Base-by-base conservation (phyloP, 2,797 vertebrate genomes). In the Lepus townsendii region DNA sequence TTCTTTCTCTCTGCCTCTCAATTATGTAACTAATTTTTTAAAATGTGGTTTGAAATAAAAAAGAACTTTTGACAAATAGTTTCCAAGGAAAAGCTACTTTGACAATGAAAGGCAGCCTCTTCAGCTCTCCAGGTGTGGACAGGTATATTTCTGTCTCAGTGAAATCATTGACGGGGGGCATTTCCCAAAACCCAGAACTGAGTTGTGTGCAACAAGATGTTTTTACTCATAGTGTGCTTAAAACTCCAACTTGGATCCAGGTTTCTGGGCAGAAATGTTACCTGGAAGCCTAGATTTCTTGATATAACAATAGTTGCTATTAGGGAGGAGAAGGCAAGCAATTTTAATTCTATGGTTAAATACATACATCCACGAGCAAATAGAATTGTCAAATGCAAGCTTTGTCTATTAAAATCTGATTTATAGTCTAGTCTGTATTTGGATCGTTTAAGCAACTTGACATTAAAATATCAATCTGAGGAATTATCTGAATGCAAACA, bases 391-490 rank as follows among this genome's bases (percentile, higher is more conserved):
- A 68, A 42, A 63, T 68, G 32, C n/a, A 88, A 84, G 69, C 0
- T 26, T 86, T 69, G 91, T 42, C 62, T 79, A 8, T 22, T 20
- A 30, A 93, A 83, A 42, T 47, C 26, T 68, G 6, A 38, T 82
- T 88, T 87, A 80, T 62, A 79, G 17, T 27, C 13, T 72, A 13
- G 27, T 83, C 12, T 72, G 22, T 57, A 27, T 88, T 72, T 82
- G 63, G 54, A 32, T 89, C 72, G 27, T 80, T 54, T 22, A 62
- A 88, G n/a, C 22, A 88, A 82, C 24, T 78, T 5, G 69, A 32
- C 65, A 78, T 62, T 75, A 38, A 96, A 92, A 89, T 75, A 38
- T 7, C 79, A 50, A 92, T 65, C 65, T 62, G 66, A 93, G 62
- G 63, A 89, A 75, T 50, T 84, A 62, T 7, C 47, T 26, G 27